A percentile compares a stretch with the other conserved stretches of the same genome.
Evolutionary conservation across 1,140 invertebrate species (phyloP).

Genomic region (Stegodyphus dumicola): DNA sequence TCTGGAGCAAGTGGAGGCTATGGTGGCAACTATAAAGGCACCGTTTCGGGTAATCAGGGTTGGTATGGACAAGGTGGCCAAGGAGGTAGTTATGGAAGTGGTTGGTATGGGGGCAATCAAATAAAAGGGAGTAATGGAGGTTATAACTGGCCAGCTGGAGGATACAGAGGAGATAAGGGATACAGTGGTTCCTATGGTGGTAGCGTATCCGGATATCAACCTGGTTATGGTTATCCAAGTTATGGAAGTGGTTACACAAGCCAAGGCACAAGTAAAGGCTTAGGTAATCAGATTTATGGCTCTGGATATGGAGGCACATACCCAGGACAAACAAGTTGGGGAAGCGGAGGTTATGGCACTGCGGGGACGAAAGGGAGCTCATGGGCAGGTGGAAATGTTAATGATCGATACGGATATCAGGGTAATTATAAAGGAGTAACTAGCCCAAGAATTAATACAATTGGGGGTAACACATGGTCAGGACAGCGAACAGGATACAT

Average conservation of each 20-base stretch:
- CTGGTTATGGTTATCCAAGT: background rate
- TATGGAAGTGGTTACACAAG: background rate
- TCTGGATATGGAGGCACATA: background rate
- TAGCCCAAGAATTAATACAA: background rate
- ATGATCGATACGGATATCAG: background rate
- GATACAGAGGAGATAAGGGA: background rate
- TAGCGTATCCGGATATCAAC: background rate
- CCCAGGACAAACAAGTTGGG: background rate
- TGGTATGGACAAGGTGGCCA: background rate
- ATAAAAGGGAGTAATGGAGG: background rate
- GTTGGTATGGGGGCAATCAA: background rate
- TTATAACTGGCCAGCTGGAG: background rate
- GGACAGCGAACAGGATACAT: background rate
- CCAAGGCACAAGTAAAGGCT: background rate
- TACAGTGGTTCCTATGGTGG: background rate
- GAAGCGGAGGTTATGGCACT: background rate
- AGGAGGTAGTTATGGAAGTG: background rate
- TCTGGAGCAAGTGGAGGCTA: background rate
- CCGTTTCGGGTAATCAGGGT: background rate
- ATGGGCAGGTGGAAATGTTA: background rate
- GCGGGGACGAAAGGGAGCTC: background rate
- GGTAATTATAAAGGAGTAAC: conserved; percentile 1
- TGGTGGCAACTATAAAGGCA: background rate
- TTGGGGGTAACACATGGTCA: background rate
- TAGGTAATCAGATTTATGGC: background rate